A percentile compares a stretch with the other conserved stretches of the same genome.
These are phyloP conservation scores for Todus mexicanus DNA, from an alignment of 2,797 vertebrate species.

Conservation along the genomic window DNA sequence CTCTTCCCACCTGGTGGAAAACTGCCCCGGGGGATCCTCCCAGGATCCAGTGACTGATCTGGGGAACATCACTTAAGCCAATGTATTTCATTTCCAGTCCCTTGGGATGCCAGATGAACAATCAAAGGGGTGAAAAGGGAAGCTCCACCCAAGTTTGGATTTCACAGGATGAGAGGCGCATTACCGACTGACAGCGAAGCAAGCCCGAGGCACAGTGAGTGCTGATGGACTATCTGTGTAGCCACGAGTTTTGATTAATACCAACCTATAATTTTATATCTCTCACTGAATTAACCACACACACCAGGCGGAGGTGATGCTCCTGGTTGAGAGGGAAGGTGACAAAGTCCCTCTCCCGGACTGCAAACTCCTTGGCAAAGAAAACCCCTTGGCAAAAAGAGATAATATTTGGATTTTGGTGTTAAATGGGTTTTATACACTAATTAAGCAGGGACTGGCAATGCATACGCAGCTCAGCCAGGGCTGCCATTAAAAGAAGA, in stretches of 20 bases:
- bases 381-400: not conserved
- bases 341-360: accelerated
- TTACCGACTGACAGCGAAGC: not conserved
- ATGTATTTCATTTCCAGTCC: conserved; percentile 24
- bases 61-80: conserved; percentile 51
- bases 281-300: not conserved
- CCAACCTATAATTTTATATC: not conserved
- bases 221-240: not conserved
- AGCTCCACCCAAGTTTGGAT: conserved; percentile 28
- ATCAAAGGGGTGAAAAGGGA: conserved; percentile 63
- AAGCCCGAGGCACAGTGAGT: not conserved
- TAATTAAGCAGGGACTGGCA: not conserved
- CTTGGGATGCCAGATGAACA: conserved; percentile 47
- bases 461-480: not conserved
- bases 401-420: not conserved
- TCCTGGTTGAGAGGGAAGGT: not conserved
- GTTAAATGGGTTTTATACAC: not conserved
- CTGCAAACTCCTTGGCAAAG: not conserved
- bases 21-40: conserved; percentile 3
- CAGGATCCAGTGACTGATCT: conserved; percentile 12
- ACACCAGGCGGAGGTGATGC: too few relatives aligned
- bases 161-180: not conserved
- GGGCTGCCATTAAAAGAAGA: not conserved
- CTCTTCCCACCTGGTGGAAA: conserved; percentile 67
- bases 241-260: not conserved